A percentile compares a stretch with the other conserved stretches of the same genome.
These are phyloP conservation scores for Arbacia lixula DNA, from an alignment of 53 echinoderm and acorn worm species.

Conservation along the genomic window DNA sequence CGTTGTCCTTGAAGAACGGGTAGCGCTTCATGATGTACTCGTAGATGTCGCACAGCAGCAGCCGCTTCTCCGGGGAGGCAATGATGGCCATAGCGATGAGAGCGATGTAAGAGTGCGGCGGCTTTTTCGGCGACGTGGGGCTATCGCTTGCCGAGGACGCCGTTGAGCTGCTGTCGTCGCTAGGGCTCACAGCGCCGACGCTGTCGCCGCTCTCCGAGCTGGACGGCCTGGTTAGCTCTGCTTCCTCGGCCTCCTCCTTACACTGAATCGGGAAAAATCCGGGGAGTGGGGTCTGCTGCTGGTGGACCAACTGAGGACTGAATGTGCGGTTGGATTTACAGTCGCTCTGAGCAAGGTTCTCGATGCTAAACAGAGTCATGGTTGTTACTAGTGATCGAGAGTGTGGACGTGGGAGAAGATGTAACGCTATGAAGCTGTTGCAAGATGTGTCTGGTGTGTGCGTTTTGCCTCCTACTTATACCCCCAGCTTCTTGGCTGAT, in stretches of 20 bases:
- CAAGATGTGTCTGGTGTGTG: neutral
- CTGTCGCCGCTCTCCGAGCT: neutral
- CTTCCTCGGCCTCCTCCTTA: neutral
- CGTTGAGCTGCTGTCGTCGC: neutral
- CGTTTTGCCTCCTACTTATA: slow-evolving; percentile 5
- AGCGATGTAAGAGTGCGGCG: slow-evolving; percentile 90
- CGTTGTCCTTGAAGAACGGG: slow-evolving; percentile 90
- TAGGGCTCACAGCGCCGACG: neutral
- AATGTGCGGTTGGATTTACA: neutral
- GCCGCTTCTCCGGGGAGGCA: slow-evolving; percentile 62
- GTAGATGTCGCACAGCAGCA: slow-evolving; percentile 94
- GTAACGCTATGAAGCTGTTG: neutral
- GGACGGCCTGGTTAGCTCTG: slow-evolving; percentile 7
- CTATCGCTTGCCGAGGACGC: slow-evolving; percentile 19
- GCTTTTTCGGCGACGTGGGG: slow-evolving; percentile 64
- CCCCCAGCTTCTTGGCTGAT: neutral
- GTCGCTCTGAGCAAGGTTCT: slow-evolving; percentile 73
- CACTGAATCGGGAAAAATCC: neutral
- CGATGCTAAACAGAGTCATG: slow-evolving; percentile 90
- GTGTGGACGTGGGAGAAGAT: too few relatives aligned
- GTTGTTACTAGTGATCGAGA: slow-evolving; percentile 23
- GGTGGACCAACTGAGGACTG: slow-evolving; percentile 21
- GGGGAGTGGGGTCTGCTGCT: slow-evolving; percentile 10
- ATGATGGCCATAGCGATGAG: slow-evolving; percentile 95
- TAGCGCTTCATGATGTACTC: slow-evolving; percentile 86